A percentile compares a stretch with the other conserved stretches of the same genome.
Evolutionary conservation across 2,113 vertebrate genomes (phyloP).

Genomic region (Istiophorus platypterus): DNA sequence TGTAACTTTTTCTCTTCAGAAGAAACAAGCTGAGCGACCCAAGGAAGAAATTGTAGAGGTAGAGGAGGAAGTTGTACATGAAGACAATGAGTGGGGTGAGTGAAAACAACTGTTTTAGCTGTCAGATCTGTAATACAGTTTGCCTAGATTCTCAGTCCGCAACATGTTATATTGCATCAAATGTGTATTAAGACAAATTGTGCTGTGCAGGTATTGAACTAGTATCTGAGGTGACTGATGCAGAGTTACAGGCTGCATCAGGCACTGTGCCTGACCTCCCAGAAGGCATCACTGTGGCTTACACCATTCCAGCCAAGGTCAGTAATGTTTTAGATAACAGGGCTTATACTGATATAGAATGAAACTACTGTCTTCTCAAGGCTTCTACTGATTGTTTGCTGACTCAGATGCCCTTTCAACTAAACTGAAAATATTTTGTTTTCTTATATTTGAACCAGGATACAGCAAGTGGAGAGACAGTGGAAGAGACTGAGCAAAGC

Average conservation of each 20-base stretch:
- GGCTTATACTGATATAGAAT: neutral
- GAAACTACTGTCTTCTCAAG: neutral
- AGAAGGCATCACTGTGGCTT: constrained; percentile 94
- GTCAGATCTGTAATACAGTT: neutral
- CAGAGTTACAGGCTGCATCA: constrained; percentile 89
- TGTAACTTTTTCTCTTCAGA: constrained; percentile 75
- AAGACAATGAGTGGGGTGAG: constrained; percentile 97
- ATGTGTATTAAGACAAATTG: neutral
- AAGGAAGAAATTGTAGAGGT: constrained; percentile 82
- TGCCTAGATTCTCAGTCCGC: neutral
- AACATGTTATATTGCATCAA: neutral
- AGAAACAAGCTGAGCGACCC: constrained; percentile 84
- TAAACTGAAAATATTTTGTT: constrained; percentile 6
- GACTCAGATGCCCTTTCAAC: neutral
- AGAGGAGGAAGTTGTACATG: constrained; percentile 89
- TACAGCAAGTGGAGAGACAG: constrained; percentile 71
- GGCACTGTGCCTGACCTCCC: constrained; percentile 90
- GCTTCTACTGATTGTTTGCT: too few species aligned
- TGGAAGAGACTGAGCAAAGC: constrained; percentile 91
- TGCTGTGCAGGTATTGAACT: constrained; percentile 90
- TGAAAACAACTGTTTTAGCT: neutral
- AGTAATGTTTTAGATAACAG: constrained; percentile 1
- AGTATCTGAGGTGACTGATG: constrained; percentile 92
- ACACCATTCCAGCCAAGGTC: constrained; percentile 93
- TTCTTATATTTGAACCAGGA: constrained; percentile 57